These are phyloP conservation scores for Pyralis farinalis DNA, from an alignment of 2,888 invertebrate species.

Conservation along the genomic window DNA sequence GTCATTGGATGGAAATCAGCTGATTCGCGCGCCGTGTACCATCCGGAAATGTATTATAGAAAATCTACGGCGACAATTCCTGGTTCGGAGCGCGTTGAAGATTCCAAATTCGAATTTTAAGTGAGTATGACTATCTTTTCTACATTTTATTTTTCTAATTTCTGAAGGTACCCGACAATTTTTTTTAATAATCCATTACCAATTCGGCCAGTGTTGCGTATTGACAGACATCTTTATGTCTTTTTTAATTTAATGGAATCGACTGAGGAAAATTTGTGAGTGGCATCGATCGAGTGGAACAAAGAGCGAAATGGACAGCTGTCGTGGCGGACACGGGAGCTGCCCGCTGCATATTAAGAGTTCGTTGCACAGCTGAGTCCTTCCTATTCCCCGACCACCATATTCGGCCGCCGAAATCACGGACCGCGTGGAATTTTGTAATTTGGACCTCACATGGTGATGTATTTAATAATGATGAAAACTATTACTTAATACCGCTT, in stretches of 20 bases:
- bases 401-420: conserved; percentile 30
- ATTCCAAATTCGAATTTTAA: conserved; percentile 31
- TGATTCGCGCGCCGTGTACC: conserved; percentile 59
- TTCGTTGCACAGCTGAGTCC: conserved; percentile 48
- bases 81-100: conserved; percentile 21
- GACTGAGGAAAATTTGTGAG: conserved; percentile 18
- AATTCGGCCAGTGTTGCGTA: conserved; percentile 20
- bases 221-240: conserved; percentile 12
- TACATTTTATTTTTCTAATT: conserved; percentile 10
- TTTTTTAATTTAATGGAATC: conserved; percentile 15
- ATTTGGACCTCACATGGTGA: conserved; percentile 1
- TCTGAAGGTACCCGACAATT: conserved; percentile 6
- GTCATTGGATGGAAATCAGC: conserved; percentile 72
- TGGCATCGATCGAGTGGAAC: conserved; percentile 18
- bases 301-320: conserved; percentile 42
- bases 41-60: conserved; percentile 57
- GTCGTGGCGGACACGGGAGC: conserved; percentile 42
- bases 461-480: conserved; percentile 1
- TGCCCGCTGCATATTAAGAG: conserved; percentile 56
- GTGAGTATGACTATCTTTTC: conserved; percentile 44
- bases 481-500: conserved; percentile 7
- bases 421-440: conserved; percentile 14
- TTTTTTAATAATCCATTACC: conserved; percentile 7
- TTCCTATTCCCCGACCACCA: conserved; percentile 37
- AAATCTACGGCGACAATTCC: conserved; percentile 28